Evolutionary conservation across 2,797 vertebrate species (phyloP), one percentile per base, ranked within the genome.

Genomic region (Epinephelus awoara): DNA sequence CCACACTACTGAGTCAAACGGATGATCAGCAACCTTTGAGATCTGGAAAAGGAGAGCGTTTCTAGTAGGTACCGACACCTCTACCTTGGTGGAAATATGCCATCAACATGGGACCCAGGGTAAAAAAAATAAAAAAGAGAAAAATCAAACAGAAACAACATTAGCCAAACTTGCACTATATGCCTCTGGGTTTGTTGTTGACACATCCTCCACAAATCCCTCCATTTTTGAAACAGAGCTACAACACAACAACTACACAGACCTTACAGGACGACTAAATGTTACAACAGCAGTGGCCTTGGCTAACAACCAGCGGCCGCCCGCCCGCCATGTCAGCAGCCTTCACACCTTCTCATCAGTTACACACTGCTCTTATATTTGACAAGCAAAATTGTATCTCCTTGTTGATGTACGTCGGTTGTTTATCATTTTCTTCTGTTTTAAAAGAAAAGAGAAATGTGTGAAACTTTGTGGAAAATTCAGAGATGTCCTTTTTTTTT

Each of bases 151-250:
- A 67, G 80, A 77, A 87, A 85, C 87, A 91, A 82, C 90, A 91
- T 95, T 91, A 93, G 91, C 93, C 93, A 94, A 94, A 95, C 95
- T 95, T 95, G 94, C 94, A 94, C 94, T 95, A 94, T 92, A 92
- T 82, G 87, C 89, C 93, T 93, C 91, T 93, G 92, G 92, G 89
- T 85, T 90, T 85, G 92, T 92, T 89, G 89, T 90, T 86, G 88
- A 90, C 83, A 64, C 88, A 88, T 87, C 79, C 82, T 84, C 84
- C 83, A 86, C 84, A 85, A 83, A 86, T 89, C 88, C 85, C 83
- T 88, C 86, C 87, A 80, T 80, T 72, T 85, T 80, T 73, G 52
- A 87, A 85, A 79, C 67, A 64, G 89, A 84, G 87, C 89, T 86
- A 77, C 89, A 85, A 88, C 75, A 84, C 79, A 85, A 74, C 78